phyloP scores from a whole-genome alignment of 2,113 vertebrate genomes.

The Dolichallabes microphthalmus region DNA sequence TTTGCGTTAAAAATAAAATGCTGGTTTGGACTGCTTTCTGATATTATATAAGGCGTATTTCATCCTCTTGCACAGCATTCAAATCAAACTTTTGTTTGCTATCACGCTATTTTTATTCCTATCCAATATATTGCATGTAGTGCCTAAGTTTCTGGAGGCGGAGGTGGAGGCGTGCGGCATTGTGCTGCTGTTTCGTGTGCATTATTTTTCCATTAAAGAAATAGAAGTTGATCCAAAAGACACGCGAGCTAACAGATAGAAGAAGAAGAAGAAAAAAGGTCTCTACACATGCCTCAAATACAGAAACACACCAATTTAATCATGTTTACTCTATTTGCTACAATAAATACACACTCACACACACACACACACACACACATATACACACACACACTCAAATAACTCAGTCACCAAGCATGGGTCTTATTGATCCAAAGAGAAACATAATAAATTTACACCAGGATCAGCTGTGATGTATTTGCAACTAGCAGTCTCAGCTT shows the following conservation, averaged over 20 bases:
- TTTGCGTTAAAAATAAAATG: constrained; percentile 28
- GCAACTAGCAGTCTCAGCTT: constrained; percentile 15
- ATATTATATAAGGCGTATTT: constrained; percentile 15
- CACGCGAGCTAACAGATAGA: background rate
- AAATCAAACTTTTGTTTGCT: constrained; percentile 25
- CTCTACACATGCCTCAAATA: background rate
- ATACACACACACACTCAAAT: constrained; percentile 13
- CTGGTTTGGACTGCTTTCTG: background rate
- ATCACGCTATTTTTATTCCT: constrained; percentile 20
- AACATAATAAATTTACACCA: constrained; percentile 33
- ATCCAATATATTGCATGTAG: constrained; percentile 15
- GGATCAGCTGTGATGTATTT: constrained; percentile 40
- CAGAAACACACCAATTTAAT: constrained; percentile 16
- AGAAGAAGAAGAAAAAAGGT: background rate
- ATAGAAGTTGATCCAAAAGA: constrained; percentile 21
- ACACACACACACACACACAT: constrained; percentile 24
- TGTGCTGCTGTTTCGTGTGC: constrained; percentile 1
- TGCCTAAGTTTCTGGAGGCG: constrained; percentile 23
- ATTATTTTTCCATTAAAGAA: constrained; percentile 39
- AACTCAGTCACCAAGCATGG: constrained; percentile 4
- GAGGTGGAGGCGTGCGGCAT: background rate
- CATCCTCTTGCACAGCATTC: constrained; percentile 11
- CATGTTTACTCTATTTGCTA: constrained; percentile 3
- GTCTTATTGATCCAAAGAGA: constrained; percentile 27
- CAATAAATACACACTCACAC: background rate